Evolutionary conservation across 2,797 vertebrate genomes (phyloP).

Genomic region (Xerus rutilus): DNA sequence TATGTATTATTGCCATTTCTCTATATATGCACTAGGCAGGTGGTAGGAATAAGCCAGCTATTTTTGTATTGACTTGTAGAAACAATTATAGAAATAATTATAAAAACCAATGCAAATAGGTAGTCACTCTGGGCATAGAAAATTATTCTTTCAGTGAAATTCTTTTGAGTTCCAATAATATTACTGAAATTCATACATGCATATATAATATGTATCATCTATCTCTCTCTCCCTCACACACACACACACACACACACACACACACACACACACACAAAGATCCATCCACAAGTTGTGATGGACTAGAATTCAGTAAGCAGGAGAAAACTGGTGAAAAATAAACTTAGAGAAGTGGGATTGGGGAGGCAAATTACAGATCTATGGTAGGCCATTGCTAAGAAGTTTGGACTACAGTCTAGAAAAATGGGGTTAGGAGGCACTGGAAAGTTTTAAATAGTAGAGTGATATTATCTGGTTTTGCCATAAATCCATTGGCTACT

Average conservation of each 20-base stretch:
- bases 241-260: not conserved
- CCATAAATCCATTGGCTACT: not conserved
- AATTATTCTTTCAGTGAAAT: slow-evolving; percentile 59
- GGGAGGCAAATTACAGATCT: not conserved
- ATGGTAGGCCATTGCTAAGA: not conserved
- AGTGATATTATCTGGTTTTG: not conserved
- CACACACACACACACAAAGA: not conserved
- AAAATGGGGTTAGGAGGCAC: not conserved
- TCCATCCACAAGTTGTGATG: not conserved
- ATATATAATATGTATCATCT: not conserved
- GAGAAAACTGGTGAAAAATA: not conserved
- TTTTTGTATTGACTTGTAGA: slow-evolving; percentile 55
- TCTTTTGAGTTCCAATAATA: not conserved
- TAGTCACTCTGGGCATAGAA: not conserved
- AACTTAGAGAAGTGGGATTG: not conserved
- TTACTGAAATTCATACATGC: not conserved
- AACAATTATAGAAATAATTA: slow-evolving; percentile 54
- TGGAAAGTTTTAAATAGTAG: not conserved
- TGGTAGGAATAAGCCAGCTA: slow-evolving; percentile 22
- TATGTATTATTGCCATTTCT: slow-evolving; percentile 56
- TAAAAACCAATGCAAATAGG: slow-evolving; percentile 24
- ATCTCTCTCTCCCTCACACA: not conserved
- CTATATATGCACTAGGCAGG: slow-evolving; percentile 55
- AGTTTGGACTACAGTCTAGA: not conserved
- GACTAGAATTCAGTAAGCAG: not conserved